These are phyloP conservation scores for Gymnorhina tibicen DNA, from an alignment of 2,113 vertebrate genomes.

Conservation along the genomic window DNA sequence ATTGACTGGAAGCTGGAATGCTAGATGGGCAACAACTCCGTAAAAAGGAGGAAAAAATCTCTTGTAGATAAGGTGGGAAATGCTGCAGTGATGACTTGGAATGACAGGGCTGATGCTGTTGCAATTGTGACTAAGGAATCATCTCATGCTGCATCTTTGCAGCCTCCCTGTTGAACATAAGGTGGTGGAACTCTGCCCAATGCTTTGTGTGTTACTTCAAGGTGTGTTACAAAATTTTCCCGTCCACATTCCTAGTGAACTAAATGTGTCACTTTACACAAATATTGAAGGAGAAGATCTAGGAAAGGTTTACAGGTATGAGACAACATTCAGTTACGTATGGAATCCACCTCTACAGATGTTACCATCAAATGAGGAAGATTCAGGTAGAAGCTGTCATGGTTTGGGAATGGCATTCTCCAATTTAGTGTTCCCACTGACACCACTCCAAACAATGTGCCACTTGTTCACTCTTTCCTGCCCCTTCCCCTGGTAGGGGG, in stretches of 20 bases:
- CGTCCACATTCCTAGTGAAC: neutral
- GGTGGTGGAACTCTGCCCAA: neutral
- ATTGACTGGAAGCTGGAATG: neutral
- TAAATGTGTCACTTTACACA: neutral
- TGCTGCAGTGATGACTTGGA: neutral
- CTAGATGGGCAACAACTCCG: neutral
- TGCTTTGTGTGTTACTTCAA: neutral
- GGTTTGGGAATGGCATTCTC: neutral
- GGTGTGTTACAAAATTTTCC: neutral
- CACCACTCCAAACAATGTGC: neutral
- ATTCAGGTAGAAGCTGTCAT: neutral
- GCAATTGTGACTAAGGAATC: neutral
- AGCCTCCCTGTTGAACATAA: neutral
- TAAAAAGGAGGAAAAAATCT: neutral
- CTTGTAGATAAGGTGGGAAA: neutral
- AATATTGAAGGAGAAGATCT: neutral
- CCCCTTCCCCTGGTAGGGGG: neutral
- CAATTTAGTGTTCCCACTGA: neutral
- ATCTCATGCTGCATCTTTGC: rapidly evolving
- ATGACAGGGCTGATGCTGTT: neutral
- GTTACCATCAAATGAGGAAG: neutral
- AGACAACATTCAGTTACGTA: neutral
- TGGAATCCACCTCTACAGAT: neutral
- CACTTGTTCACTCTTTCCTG: neutral
- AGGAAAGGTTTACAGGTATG: neutral